Evolutionary conservation across 2,113 vertebrate genomes (phyloP).

Genomic region (Sakesphorus luctuosus): DNA sequence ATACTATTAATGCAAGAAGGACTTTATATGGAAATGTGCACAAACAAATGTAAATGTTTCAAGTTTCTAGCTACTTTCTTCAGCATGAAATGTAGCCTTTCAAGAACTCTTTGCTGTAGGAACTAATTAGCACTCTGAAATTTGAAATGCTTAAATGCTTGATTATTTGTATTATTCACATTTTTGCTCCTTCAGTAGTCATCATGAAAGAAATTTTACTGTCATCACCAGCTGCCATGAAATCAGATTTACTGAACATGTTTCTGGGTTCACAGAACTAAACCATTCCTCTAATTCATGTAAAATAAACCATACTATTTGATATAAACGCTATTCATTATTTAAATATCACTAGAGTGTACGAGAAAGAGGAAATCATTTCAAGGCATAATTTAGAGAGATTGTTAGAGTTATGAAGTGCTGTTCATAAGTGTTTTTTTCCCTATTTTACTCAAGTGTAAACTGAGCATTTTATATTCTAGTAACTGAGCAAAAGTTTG

Average conservation of each 20-base stretch:
- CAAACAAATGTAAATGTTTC: slow-evolving; percentile 7
- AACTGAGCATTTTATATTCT: background rate
- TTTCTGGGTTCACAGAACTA: background rate
- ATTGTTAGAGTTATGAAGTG: slow-evolving; percentile 6
- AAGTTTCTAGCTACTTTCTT: slow-evolving; percentile 20
- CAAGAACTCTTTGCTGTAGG: slow-evolving; percentile 23
- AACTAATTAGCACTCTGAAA: slow-evolving; percentile 50
- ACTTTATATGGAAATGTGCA: background rate
- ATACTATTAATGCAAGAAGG: background rate
- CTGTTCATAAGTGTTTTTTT: background rate
- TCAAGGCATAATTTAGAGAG: slow-evolving; percentile 19
- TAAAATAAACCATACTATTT: slow-evolving; percentile 11
- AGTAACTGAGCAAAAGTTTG: background rate
- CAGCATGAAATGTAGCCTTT: background rate
- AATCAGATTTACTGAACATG: background rate
- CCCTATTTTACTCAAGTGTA: background rate
- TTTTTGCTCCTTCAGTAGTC: slow-evolving; percentile 26
- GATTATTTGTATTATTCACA: slow-evolving; percentile 55
- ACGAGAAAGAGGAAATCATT: slow-evolving; percentile 13
- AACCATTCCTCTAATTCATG: background rate
- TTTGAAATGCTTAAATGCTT: slow-evolving; percentile 25
- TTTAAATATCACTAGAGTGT: slow-evolving; percentile 29
- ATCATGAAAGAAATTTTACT: slow-evolving; percentile 37
- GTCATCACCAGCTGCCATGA: slow-evolving; percentile 12
- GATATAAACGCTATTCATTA: background rate